Conservation (phyloP, 2,888 invertebrate species). For the Hymenopus coronatus region DNA sequence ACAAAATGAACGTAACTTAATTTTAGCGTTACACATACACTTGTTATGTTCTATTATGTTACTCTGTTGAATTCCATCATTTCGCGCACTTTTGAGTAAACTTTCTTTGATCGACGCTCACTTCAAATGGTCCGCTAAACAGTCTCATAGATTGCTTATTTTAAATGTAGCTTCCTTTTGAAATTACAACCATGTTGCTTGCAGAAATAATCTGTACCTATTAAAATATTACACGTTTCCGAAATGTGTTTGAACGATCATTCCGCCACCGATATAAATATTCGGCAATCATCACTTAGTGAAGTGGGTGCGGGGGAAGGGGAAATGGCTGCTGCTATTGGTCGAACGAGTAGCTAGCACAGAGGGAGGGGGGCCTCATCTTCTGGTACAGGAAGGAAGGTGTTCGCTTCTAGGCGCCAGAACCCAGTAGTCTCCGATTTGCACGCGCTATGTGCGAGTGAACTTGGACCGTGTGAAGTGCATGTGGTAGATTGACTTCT, state of each 20-base stretch:
- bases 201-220: no score
- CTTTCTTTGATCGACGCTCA: no score
- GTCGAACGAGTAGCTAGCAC: background rate
- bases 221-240: background rate
- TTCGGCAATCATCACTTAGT: background rate
- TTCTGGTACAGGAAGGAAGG: background rate
- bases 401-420: background rate
- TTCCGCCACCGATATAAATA: background rate
- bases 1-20: no score
- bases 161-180: no score
- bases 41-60: no score
- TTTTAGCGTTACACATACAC: no score
- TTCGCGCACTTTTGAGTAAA: no score
- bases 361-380: background rate
- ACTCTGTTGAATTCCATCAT: no score
- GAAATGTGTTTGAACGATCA: background rate
- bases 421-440: background rate
- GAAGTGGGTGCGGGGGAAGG: background rate
- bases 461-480: background rate
- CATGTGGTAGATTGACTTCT: background rate
- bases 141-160: no score
- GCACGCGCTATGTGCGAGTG: background rate
- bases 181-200: no score
- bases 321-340: background rate
- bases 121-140: no score